These are phyloP conservation scores for Ambastaia sidthimunki DNA, from an alignment of 2,797 vertebrate species.

Conservation along the genomic window DNA sequence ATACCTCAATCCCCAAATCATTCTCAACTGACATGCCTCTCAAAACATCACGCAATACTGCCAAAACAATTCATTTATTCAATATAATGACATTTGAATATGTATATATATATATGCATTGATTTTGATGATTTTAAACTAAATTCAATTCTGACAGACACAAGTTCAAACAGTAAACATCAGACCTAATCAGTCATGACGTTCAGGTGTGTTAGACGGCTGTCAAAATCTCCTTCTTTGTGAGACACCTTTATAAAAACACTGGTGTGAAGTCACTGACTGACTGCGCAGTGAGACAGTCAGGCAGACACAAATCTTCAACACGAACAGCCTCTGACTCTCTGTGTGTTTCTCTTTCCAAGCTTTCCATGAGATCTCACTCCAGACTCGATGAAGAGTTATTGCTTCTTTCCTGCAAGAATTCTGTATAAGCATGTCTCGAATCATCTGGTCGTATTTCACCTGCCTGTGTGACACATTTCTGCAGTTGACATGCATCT, in stretches of 20 bases:
- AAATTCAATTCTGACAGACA: too few species aligned
- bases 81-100: too few species aligned
- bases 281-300: not conserved
- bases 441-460: constrained; percentile 74
- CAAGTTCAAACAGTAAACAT: too few species aligned
- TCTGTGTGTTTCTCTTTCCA: not conserved
- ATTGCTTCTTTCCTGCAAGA: constrained; percentile 69
- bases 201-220: not conserved
- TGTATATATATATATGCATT: too few species aligned
- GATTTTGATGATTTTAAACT: too few species aligned
- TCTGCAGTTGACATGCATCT: constrained; percentile 76
- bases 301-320: not conserved
- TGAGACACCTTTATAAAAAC: not conserved
- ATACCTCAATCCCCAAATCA: too few species aligned
- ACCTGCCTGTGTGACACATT: constrained; percentile 70
- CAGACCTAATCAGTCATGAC: not conserved
- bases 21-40: too few species aligned
- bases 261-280: too few species aligned
- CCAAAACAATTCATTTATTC: too few species aligned
- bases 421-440: constrained; percentile 68
- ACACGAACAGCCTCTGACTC: not conserved
- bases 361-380: constrained; percentile 2
- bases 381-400: constrained; percentile 42
- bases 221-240: not conserved
- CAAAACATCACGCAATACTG: too few species aligned